Percentiles rank a stretch among this genome's conserved stretches.
These are phyloP conservation scores for Cerastis leucographa DNA, from an alignment of 2,888 invertebrate genomes.

Conservation along the genomic window DNA sequence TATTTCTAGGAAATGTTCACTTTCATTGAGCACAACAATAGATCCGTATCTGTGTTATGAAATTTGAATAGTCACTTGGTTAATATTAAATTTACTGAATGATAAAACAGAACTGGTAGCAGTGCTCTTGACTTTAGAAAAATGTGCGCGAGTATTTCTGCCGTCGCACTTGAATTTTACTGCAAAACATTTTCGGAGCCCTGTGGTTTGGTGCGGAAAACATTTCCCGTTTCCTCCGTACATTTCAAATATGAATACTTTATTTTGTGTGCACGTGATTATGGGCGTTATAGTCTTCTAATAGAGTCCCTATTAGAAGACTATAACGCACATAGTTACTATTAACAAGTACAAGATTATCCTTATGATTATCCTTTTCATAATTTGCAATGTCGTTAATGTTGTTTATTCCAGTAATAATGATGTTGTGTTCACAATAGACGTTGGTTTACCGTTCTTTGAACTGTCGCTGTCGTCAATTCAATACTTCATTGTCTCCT, in stretches of 20 bases:
- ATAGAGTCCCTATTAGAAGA: too few species aligned
- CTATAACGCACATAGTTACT: too few species aligned
- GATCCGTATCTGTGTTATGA: slow-evolving; percentile 51
- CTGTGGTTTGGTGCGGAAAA: slow-evolving; percentile 79
- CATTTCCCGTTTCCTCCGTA: slow-evolving; percentile 78
- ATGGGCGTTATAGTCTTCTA: slow-evolving; percentile 7
- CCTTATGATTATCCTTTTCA: slow-evolving; percentile 15
- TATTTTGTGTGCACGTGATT: slow-evolving; percentile 57
- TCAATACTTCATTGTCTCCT: slow-evolving; percentile 62
- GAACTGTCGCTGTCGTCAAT: slow-evolving; percentile 48
- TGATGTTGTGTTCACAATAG: slow-evolving; percentile 30
- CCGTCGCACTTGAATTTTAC: slow-evolving; percentile 79
- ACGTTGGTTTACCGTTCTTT: slow-evolving; percentile 47
- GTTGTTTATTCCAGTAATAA: slow-evolving; percentile 34
- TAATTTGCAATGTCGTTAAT: slow-evolving; percentile 8
- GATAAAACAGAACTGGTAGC: slow-evolving; percentile 74
- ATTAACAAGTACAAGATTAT: slow-evolving; percentile 5
- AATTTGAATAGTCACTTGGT: slow-evolving; percentile 61
- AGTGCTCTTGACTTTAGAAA: slow-evolving; percentile 75
- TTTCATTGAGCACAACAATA: slow-evolving; percentile 61
- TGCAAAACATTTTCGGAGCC: slow-evolving; percentile 82
- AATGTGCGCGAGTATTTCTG: slow-evolving; percentile 81
- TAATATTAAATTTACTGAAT: slow-evolving; percentile 76
- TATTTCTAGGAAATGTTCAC: slow-evolving; percentile 59
- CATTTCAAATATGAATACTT: slow-evolving; percentile 69